Evolutionary conservation across 2,888 invertebrate species (phyloP).

Genomic region (Chironomus riparius): DNA sequence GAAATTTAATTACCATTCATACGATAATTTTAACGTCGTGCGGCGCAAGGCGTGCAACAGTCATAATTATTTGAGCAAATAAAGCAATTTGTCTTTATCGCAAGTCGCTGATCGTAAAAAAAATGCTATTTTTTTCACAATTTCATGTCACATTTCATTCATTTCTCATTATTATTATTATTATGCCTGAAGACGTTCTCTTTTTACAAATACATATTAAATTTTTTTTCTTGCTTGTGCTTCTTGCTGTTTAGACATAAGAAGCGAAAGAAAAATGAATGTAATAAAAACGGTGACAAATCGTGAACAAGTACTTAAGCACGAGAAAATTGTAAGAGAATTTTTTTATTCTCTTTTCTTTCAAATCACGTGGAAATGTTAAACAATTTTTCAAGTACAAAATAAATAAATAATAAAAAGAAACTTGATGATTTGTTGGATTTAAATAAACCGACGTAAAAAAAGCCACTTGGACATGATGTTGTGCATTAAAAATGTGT

Average conservation of each 20-base stretch:
- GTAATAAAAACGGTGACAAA: background rate
- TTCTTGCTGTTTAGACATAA: background rate
- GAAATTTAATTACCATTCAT: slow-evolving; percentile 23
- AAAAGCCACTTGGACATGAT: too few relatives aligned
- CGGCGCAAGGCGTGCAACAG: slow-evolving; percentile 18
- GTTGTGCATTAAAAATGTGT: too few relatives aligned
- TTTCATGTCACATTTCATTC: background rate
- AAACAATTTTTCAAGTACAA: background rate
- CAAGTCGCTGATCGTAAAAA: too few relatives aligned
- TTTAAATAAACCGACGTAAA: too few relatives aligned
- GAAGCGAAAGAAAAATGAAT: background rate
- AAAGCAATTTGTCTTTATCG: slow-evolving; percentile 23
- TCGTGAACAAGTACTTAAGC: slow-evolving; percentile 1
- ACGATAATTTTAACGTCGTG: slow-evolving; percentile 11
- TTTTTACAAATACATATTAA: too few relatives aligned
- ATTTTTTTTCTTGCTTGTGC: background rate
- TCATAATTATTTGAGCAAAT: slow-evolving; percentile 22
- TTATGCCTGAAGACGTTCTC: too few relatives aligned
- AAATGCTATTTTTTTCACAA: background rate
- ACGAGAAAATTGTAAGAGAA: background rate
- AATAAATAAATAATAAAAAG: too few relatives aligned
- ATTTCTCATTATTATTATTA: background rate
- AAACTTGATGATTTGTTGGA: too few relatives aligned
- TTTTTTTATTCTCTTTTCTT: background rate
- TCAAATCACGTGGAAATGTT: background rate